Percentiles rank a stretch among this genome's conserved stretches.
Evolutionary conservation across 2,113 vertebrate species (phyloP).

Genomic region (Campylomormyrus numenius): DNA sequence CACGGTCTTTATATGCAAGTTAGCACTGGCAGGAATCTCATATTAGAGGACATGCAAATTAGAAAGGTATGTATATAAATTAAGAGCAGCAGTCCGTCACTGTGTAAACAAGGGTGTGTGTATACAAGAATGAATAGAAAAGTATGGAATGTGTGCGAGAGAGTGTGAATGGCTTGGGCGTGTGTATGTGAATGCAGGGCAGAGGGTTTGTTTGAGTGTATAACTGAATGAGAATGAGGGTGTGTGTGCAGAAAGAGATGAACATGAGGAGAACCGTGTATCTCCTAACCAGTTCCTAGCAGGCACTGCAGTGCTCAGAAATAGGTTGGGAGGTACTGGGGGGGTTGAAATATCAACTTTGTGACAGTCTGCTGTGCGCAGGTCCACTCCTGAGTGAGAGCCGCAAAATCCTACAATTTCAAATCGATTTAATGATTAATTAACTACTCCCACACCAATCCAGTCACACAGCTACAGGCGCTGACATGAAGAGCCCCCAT

Average conservation of each 20-base stretch:
- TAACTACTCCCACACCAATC: not conserved
- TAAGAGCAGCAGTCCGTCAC: not conserved
- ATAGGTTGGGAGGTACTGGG: not conserved
- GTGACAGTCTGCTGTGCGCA: not conserved
- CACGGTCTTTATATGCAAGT: not conserved
- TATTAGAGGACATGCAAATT: not conserved
- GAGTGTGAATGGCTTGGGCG: not conserved
- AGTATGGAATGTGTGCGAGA: not conserved
- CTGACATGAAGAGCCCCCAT: not conserved
- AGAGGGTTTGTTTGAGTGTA: conserved; percentile 5
- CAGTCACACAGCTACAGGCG: not conserved
- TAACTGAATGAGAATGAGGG: conserved; percentile 18
- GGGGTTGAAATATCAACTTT: not conserved
- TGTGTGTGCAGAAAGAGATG: not conserved
- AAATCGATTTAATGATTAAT: not conserved
- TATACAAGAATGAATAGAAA: not conserved
- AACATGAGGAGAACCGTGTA: not conserved
- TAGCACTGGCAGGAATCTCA: not conserved
- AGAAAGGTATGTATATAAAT: not conserved
- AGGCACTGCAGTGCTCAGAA: not conserved
- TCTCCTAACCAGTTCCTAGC: not conserved
- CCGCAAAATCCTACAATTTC: not conserved
- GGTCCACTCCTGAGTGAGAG: not conserved
- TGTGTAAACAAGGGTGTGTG: not conserved
- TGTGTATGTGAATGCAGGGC: not conserved